These are phyloP conservation scores for Thumatha senex DNA, from an alignment of 2,888 invertebrate genomes.

Conservation along the genomic window DNA sequence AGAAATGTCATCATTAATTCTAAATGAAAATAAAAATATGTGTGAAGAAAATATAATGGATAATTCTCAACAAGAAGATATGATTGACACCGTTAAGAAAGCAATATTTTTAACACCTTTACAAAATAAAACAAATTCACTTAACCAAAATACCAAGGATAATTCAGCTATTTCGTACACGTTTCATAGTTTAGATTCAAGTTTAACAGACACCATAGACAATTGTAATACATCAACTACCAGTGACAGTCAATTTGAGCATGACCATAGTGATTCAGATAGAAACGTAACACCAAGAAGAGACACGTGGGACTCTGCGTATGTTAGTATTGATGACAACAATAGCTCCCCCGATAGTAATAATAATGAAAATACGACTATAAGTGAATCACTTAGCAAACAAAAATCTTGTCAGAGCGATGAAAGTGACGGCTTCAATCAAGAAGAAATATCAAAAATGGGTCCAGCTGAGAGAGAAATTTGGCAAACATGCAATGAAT, in stretches of 20 bases:
- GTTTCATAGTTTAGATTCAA: slow-evolving; percentile 63
- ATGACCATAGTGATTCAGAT: slow-evolving; percentile 39
- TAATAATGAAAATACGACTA: slow-evolving; percentile 57
- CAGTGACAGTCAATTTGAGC: slow-evolving; percentile 43
- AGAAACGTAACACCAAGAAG: slow-evolving; percentile 59
- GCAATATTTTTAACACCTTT: slow-evolving; percentile 44
- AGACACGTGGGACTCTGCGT: slow-evolving; percentile 81
- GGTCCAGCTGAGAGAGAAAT: slow-evolving; percentile 77
- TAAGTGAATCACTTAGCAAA: slow-evolving; percentile 52
- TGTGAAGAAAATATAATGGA: slow-evolving; percentile 7
- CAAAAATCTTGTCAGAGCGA: slow-evolving; percentile 49
- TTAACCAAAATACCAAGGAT: slow-evolving; percentile 26
- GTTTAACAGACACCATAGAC: slow-evolving; percentile 46
- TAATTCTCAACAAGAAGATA: slow-evolving; percentile 18
- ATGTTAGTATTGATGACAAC: slow-evolving; percentile 80
- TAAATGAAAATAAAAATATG: slow-evolving; percentile 33
- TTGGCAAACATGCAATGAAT: slow-evolving; percentile 64
- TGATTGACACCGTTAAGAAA: slow-evolving; percentile 24
- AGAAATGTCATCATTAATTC: slow-evolving; percentile 54
- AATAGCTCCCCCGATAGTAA: slow-evolving; percentile 72
- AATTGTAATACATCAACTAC: slow-evolving; percentile 45
- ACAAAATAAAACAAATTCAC: slow-evolving; percentile 25
- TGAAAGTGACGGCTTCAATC: slow-evolving; percentile 38
- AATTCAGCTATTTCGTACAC: slow-evolving; percentile 44
- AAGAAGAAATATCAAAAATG: slow-evolving; percentile 60